Evolutionary conservation across 2,113 vertebrate species (phyloP).

Genomic region (Pelobates fuscus): DNA sequence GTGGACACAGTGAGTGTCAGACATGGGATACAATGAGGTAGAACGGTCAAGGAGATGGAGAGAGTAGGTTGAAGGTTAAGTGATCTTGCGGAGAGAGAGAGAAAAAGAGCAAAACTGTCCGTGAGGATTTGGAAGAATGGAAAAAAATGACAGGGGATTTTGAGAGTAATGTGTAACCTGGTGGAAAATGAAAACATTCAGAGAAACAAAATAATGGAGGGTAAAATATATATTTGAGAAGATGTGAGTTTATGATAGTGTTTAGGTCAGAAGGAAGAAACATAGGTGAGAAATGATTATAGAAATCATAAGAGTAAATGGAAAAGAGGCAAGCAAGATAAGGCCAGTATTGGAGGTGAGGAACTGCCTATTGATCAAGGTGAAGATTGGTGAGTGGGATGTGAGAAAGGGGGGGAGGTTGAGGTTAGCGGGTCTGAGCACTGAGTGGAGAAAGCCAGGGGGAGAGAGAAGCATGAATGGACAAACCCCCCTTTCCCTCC

Average conservation of each 20-base stretch:
- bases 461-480: conserved; percentile 41
- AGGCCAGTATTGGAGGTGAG: conserved; percentile 25
- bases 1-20: neutral
- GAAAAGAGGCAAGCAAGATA: conserved; percentile 31
- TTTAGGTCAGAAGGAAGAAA: neutral
- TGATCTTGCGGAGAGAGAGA: neutral
- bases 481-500: conserved; percentile 3
- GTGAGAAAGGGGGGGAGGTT: neutral
- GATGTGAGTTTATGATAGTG: neutral
- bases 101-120: conserved; percentile 1
- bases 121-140: neutral
- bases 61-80: neutral
- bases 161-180: neutral
- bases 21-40: neutral
- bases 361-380: conserved; percentile 48
- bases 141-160: neutral
- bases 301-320: neutral
- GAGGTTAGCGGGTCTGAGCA: conserved; percentile 31
- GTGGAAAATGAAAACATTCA: neutral
- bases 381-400: conserved; percentile 35
- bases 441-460: conserved; percentile 30
- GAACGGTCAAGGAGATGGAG: neutral
- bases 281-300: neutral
- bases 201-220: neutral
- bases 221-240: neutral